A percentile compares a stretch with the other conserved stretches of the same genome.
Evolutionary conservation across 2,797 vertebrate genomes (phyloP).

Genomic region (Mormyrops attenuatus): DNA sequence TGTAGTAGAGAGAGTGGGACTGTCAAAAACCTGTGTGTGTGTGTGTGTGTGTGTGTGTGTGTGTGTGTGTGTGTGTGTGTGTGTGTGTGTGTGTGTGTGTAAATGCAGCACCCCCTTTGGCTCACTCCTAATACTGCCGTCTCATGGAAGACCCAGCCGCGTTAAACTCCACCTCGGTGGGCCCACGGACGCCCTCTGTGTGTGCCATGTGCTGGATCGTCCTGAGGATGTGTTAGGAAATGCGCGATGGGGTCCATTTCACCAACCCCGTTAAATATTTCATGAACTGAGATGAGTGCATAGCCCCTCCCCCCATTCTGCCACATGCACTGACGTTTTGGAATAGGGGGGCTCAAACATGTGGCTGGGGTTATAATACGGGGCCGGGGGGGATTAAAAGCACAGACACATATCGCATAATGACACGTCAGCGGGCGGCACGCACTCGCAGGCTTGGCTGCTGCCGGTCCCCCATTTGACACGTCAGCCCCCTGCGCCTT

Average conservation of each 20-base stretch:
- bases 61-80: no score
- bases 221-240: slow-evolving; percentile 61
- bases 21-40: slow-evolving; percentile 14
- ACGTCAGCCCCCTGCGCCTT: slow-evolving; percentile 91
- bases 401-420: slow-evolving; percentile 24
- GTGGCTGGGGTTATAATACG: slow-evolving; percentile 34
- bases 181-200: slow-evolving; percentile 36
- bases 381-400: background rate
- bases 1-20: slow-evolving; percentile 16
- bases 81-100: background rate
- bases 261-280: slow-evolving; percentile 67
- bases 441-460: slow-evolving; percentile 54
- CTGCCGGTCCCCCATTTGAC: slow-evolving; percentile 83
- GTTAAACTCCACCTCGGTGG: slow-evolving; percentile 54
- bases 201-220: slow-evolving; percentile 41
- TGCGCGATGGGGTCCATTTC: slow-evolving; percentile 60
- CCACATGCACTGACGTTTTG: slow-evolving; percentile 60
- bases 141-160: slow-evolving; percentile 45
- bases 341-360: slow-evolving; percentile 44
- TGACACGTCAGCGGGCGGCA: slow-evolving; percentile 65
- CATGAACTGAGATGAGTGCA: slow-evolving; percentile 60
- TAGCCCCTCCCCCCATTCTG: slow-evolving; percentile 37
- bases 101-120: background rate
- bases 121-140: slow-evolving; percentile 45
- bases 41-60: slow-evolving; percentile 1